These are phyloP conservation scores for Archaeoteleia sp. DNA, from an alignment of 2,888 invertebrate species.

Conservation along the genomic window DNA sequence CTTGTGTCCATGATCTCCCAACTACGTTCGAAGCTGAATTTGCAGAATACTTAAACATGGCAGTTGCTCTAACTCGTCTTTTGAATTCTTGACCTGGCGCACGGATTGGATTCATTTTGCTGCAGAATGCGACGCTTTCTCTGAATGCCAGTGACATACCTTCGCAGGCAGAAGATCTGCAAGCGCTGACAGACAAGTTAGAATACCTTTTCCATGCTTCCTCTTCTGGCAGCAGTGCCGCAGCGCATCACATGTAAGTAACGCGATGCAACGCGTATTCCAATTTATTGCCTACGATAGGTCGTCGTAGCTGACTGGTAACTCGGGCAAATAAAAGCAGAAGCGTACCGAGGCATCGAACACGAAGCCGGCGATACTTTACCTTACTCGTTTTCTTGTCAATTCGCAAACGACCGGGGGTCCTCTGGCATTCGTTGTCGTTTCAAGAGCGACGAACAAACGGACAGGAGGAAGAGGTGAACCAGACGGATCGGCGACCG, in stretches of 20 bases:
- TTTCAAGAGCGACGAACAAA: constrained; percentile 23
- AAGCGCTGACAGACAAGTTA: constrained; percentile 43
- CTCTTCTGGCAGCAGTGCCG: background rate
- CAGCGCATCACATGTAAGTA: constrained; percentile 13
- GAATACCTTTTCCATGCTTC: constrained; percentile 41
- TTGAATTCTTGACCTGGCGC: constrained; percentile 1
- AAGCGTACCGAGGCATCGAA: constrained; percentile 32
- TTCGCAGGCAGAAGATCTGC: background rate
- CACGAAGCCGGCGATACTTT: constrained; percentile 54
- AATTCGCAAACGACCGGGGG: constrained; percentile 17
- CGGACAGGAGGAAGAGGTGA: constrained; percentile 37
- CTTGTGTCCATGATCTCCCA: too few species aligned
- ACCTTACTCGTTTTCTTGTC: constrained; percentile 57
- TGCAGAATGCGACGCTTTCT: constrained; percentile 1
- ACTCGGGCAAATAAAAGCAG: constrained; percentile 14
- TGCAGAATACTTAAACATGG: background rate
- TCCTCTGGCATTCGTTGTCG: constrained; percentile 17
- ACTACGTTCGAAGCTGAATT: background rate
- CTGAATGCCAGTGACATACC: background rate
- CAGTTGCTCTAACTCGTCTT: background rate
- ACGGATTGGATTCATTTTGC: constrained; percentile 1
- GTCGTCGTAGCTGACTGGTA: constrained; percentile 20
- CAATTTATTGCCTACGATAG: constrained; percentile 62
- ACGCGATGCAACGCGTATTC: constrained; percentile 56
- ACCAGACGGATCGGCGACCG: constrained; percentile 56